Evolutionary conservation across 2,888 invertebrate species (phyloP).

Genomic region (Tenthredo distinguenda): DNA sequence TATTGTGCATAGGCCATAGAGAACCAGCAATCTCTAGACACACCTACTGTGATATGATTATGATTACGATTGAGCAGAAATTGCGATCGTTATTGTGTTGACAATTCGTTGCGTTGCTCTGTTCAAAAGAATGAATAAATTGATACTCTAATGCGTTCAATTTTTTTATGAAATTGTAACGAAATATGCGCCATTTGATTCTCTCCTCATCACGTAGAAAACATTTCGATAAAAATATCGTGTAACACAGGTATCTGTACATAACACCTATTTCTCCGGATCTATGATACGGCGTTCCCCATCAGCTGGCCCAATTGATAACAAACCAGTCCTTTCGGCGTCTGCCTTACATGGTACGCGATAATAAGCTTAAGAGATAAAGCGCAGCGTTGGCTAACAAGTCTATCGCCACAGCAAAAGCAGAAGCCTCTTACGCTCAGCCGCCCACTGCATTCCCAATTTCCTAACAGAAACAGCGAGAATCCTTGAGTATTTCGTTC

Average conservation of each 20-base stretch:
- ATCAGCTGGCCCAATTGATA: conserved; percentile 37
- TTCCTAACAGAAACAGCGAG: conserved; percentile 18
- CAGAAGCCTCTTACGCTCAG: conserved; percentile 63
- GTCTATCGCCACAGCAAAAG: conserved; percentile 70
- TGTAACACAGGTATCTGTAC: not conserved
- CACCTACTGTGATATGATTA: not conserved
- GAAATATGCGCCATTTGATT: not conserved
- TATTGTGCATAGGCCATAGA: not conserved
- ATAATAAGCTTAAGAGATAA: conserved; percentile 62
- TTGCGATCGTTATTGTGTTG: not conserved
- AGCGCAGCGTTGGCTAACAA: conserved; percentile 66
- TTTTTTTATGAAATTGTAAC: not conserved
- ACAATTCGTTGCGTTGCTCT: not conserved
- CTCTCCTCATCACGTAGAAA: not conserved
- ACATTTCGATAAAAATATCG: conserved; percentile 12
- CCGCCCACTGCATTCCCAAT: conserved; percentile 57
- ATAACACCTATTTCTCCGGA: not conserved
- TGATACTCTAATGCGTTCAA: not conserved
- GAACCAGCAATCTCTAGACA: not conserved
- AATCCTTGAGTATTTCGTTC: not conserved
- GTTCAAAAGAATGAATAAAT: not conserved
- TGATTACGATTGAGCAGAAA: not conserved
- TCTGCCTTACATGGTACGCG: conserved; percentile 31
- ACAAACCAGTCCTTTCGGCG: conserved; percentile 27
- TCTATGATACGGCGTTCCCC: not conserved